These are phyloP conservation scores for Neosilurus mollespiculum DNA, from an alignment of 2,797 vertebrate genomes.

Conservation along the genomic window DNA sequence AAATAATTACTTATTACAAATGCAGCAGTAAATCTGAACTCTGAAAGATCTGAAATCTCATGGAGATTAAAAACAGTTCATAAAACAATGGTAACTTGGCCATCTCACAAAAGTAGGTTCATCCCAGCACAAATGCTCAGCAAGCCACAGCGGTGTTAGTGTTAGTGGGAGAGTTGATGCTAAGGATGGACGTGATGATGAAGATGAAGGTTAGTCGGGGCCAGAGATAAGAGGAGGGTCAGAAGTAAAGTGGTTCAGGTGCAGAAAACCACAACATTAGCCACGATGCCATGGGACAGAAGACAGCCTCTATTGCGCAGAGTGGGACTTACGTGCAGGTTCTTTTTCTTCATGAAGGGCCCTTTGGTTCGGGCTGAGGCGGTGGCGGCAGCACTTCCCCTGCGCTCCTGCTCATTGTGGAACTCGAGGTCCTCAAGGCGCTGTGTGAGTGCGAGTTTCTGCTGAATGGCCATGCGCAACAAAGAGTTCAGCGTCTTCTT, in stretches of 20 bases:
- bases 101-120: not conserved
- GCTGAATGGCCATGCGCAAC: conserved; percentile 99
- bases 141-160: not conserved
- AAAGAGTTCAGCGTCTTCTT: conserved; percentile 98
- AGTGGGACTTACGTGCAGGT: conserved; percentile 82
- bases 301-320: conserved; percentile 67
- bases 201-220: conserved; percentile 21
- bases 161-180: not conserved
- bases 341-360: conserved; percentile 44
- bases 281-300: conserved; percentile 60
- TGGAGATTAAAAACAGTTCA: not conserved
- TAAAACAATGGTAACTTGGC: not conserved
- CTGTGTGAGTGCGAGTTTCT: conserved; percentile 96
- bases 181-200: not conserved
- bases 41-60: not conserved
- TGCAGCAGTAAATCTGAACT: not conserved
- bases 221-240: not conserved
- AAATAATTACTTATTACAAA: not conserved
- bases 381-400: conserved; percentile 61
- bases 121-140: not conserved
- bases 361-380: conserved; percentile 71
- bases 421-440: conserved; percentile 95
- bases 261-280: conserved; percentile 14
- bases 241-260: conserved; percentile 9
- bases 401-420: conserved; percentile 88